A percentile compares a stretch with the other conserved stretches of the same genome.
Conservation (phyloP, 2,888 invertebrate genomes). For the Ypsolopha sequella region DNA sequence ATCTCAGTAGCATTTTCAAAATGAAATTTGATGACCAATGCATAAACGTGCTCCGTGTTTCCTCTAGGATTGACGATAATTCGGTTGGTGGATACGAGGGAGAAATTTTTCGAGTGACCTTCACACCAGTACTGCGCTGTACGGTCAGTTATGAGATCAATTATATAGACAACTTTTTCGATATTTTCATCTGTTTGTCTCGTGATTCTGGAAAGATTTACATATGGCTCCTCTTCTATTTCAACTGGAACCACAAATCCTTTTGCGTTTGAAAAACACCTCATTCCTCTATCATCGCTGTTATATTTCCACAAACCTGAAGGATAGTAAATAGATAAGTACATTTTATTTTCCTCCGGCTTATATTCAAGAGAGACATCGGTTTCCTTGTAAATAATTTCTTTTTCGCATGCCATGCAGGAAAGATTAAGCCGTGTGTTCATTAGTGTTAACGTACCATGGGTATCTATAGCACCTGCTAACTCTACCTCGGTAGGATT, state of each 20-base stretch:
- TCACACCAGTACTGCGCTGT: constrained; percentile 77
- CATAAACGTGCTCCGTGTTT: constrained; percentile 44
- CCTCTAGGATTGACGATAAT: constrained; percentile 60
- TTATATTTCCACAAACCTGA: constrained; percentile 65
- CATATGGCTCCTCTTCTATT: constrained; percentile 37
- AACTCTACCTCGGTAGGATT: constrained; percentile 5
- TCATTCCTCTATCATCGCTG: constrained; percentile 54
- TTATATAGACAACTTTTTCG: constrained; percentile 56
- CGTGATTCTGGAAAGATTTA: constrained; percentile 11
- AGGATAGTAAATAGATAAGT: constrained; percentile 67
- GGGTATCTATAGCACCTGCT: constrained; percentile 37
- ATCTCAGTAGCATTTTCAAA: constrained; percentile 19
- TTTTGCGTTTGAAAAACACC: constrained; percentile 73
- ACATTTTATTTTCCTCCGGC: constrained; percentile 32
- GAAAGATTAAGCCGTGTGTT: constrained; percentile 21
- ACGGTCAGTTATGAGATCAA: constrained; percentile 60
- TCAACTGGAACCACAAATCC: constrained; percentile 58
- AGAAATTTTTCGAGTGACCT: constrained; percentile 65
- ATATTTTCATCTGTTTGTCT: constrained; percentile 9
- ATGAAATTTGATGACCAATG: constrained; percentile 34
- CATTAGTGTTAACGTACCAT: constrained; percentile 30
- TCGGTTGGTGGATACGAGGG: constrained; percentile 56
- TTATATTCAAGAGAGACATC: constrained; percentile 44
- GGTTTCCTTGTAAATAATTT: constrained; percentile 32
- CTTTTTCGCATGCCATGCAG: constrained; percentile 53